Conservation (phyloP, 1,140 invertebrate genomes). For the Liolophura sinensis region DNA sequence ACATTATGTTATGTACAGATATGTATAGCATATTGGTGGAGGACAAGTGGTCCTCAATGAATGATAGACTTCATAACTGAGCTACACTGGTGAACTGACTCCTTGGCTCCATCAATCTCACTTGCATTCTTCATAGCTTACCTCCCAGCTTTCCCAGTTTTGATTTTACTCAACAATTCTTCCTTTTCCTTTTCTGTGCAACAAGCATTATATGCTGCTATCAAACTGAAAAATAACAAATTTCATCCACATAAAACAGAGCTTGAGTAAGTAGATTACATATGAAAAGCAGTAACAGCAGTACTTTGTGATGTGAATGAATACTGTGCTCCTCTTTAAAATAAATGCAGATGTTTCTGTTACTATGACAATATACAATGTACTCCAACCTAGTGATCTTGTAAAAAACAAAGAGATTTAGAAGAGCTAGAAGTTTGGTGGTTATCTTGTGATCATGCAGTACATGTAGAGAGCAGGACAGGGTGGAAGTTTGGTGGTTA, state of each 20-base stretch:
- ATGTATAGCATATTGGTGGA: neutral
- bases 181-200: constrained; percentile 64
- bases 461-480: too few species aligned
- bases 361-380: too few species aligned
- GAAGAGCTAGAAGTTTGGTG: too few species aligned
- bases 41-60: too few species aligned
- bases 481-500: too few species aligned
- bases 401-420: too few species aligned
- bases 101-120: too few species aligned
- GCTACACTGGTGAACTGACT: too few species aligned
- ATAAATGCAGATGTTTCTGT: neutral
- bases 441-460: too few species aligned
- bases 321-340: neutral
- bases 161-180: constrained; percentile 68
- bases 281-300: neutral
- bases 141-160: constrained; percentile 64
- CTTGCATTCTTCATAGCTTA: too few species aligned
- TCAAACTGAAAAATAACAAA: constrained; percentile 57
- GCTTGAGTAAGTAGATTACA: neutral
- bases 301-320: neutral
- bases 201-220: constrained; percentile 59
- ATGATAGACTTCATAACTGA: too few species aligned
- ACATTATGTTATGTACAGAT: neutral
- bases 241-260: neutral
- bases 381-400: too few species aligned